Conservation (phyloP, 2,797 vertebrate genomes). For the Lepilemur ruficaudatus region DNA sequence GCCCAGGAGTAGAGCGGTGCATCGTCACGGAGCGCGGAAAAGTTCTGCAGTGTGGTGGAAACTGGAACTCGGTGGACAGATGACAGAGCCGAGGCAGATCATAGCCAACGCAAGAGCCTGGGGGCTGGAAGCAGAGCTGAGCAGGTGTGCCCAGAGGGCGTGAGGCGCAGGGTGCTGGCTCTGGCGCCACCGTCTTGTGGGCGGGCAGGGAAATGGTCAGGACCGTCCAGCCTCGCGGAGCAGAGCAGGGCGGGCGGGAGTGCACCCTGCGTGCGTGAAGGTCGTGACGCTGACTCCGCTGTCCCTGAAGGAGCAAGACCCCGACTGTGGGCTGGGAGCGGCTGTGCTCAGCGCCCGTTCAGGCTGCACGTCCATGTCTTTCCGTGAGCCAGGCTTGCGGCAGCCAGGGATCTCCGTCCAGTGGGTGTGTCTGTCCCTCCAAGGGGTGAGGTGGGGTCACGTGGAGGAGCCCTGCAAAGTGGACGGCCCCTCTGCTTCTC, state of each 20-base stretch:
- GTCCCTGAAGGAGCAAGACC: neutral
- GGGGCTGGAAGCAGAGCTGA: neutral
- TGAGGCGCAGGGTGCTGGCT: neutral
- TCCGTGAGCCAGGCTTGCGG: too few species aligned
- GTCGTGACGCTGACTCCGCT: rapidly evolving
- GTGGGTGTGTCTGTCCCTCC: neutral
- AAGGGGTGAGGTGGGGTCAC: neutral
- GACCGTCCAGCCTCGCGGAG: rapidly evolving
- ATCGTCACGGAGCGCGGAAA: too few species aligned
- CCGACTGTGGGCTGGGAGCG: neutral
- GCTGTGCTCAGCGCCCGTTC: too few species aligned
- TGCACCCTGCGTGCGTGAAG: rapidly evolving
- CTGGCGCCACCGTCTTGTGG: neutral
- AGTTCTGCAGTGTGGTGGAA: neutral
- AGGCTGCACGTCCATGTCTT: too few species aligned
- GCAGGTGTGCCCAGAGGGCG: neutral
- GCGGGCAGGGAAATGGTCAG: neutral
- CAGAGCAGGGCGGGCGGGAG: rapidly evolving
- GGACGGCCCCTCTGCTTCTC: too few species aligned
- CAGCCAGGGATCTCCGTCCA: neutral
- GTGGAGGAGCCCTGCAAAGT: neutral
- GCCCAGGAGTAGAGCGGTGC: neutral
- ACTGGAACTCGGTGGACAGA: neutral
- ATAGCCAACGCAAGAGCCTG: too few species aligned
- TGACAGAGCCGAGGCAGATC: neutral